Evolutionary conservation across 1,140 invertebrate genomes (phyloP).

Genomic region (Chrysomallon squamiferum): DNA sequence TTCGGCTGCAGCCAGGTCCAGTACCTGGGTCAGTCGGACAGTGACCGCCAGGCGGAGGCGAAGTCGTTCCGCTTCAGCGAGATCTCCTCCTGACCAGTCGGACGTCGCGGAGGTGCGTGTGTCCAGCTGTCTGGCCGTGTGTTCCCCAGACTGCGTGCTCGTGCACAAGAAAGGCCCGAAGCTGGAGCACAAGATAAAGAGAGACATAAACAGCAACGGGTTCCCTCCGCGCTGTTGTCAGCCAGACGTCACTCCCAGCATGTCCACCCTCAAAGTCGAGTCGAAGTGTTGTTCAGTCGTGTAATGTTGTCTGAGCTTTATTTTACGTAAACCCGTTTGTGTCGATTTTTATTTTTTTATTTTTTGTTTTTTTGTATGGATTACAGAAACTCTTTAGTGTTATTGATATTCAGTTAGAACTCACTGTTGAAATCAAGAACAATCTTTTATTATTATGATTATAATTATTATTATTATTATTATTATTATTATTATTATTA

Average conservation of each 20-base stretch:
- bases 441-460: no score
- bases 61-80: conserved; percentile 25
- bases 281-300: conserved; percentile 58
- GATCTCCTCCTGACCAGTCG: no score
- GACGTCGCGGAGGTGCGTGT: conserved; percentile 10
- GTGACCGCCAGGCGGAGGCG: background rate
- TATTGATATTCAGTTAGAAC: no score
- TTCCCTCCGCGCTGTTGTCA: conserved; percentile 34
- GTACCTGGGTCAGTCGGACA: conserved; percentile 14
- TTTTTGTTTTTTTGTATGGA: no score
- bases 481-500: no score
- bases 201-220: conserved; percentile 50
- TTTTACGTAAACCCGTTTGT: no score
- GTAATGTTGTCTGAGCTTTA: conserved; percentile 28
- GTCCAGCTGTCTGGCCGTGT: conserved; percentile 6
- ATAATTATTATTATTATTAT: no score
- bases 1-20: conserved; percentile 8
- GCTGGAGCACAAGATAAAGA: conserved; percentile 24
- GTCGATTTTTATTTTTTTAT: no score
- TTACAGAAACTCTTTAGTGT: no score
- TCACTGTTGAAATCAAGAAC: no score
- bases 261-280: conserved; percentile 36
- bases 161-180: conserved; percentile 1
- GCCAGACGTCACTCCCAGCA: conserved; percentile 15
- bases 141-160: conserved; percentile 24